Percentiles rank a stretch among this genome's conserved stretches.
Conservation (phyloP, 1,140 invertebrate species). For the Subanguina moxae region DNA sequence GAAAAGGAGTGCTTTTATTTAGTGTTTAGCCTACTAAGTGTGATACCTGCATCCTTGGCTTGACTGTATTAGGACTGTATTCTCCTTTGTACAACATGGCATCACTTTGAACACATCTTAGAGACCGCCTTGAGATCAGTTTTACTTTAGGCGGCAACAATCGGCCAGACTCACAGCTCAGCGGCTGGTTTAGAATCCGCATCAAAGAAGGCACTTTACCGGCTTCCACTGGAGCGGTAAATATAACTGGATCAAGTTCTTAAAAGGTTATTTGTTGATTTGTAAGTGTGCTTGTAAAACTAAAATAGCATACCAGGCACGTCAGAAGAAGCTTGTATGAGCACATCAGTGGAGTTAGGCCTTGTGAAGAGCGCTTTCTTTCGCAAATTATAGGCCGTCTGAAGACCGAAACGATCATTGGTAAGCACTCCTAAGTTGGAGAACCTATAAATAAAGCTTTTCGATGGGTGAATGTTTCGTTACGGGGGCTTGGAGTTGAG, state of each 20-base stretch:
- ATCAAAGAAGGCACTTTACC: slow-evolving; percentile 23
- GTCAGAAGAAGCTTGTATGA: slow-evolving; percentile 5
- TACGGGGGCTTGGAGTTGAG: no score
- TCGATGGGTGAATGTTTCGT: no score
- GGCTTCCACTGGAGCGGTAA: slow-evolving; percentile 33
- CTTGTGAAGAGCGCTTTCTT: slow-evolving; percentile 21
- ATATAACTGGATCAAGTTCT: slow-evolving; percentile 38
- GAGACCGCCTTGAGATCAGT: slow-evolving; percentile 24
- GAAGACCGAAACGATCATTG: slow-evolving; percentile 34
- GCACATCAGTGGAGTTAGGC: slow-evolving; percentile 13
- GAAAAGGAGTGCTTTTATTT: slow-evolving; percentile 4
- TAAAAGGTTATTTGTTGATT: slow-evolving; percentile 27
- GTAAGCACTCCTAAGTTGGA: slow-evolving; percentile 34
- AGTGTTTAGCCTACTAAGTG: not conserved
- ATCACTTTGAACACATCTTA: slow-evolving; percentile 36
- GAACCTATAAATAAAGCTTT: slow-evolving; percentile 22
- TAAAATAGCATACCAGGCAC: slow-evolving; percentile 25
- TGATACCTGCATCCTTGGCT: slow-evolving; percentile 21
- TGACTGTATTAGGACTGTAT: slow-evolving; percentile 30
- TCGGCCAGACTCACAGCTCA: not conserved
- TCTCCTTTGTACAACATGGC: slow-evolving; percentile 31
- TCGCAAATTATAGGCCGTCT: slow-evolving; percentile 29
- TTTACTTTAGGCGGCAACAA: slow-evolving; percentile 24
- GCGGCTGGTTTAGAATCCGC: slow-evolving; percentile 33
- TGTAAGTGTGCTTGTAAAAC: no score